phyloP scores from a whole-genome alignment of 2,888 invertebrate species.

The Omphaloscelis lunosa region DNA sequence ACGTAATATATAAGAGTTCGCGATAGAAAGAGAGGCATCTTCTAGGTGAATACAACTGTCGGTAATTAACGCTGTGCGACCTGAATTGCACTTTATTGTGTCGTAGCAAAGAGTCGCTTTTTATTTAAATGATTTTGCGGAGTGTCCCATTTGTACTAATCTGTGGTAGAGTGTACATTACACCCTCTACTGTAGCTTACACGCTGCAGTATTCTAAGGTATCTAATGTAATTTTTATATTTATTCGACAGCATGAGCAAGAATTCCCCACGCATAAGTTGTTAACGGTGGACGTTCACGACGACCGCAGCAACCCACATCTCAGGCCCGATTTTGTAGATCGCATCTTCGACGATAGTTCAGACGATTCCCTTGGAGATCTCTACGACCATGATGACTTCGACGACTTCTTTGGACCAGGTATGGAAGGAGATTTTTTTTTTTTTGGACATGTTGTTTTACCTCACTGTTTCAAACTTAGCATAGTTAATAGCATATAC shows the following conservation, averaged over 20 bases:
- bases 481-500: not conserved
- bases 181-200: not conserved
- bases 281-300: constrained; percentile 75
- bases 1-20: no score
- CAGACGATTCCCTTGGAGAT: constrained; percentile 82
- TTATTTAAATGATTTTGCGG: no score
- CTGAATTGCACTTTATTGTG: no score
- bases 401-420: constrained; percentile 78
- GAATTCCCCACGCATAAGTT: constrained; percentile 76
- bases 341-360: constrained; percentile 78
- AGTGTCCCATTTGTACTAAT: no score
- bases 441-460: not conserved
- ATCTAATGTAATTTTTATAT: constrained; percentile 17
- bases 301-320: constrained; percentile 83
- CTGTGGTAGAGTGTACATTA: not conserved
- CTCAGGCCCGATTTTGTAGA: constrained; percentile 84
- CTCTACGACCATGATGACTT: constrained; percentile 80
- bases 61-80: no score
- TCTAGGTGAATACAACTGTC: no score
- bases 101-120: no score
- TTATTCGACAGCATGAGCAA: constrained; percentile 50
- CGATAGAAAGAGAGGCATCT: no score
- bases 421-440: constrained; percentile 58
- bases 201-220: not conserved
- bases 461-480: not conserved